Evolutionary conservation across 2,797 vertebrate genomes (phyloP), one percentile per base, ranked within the genome.

Genomic region (Pristis pectinata): DNA sequence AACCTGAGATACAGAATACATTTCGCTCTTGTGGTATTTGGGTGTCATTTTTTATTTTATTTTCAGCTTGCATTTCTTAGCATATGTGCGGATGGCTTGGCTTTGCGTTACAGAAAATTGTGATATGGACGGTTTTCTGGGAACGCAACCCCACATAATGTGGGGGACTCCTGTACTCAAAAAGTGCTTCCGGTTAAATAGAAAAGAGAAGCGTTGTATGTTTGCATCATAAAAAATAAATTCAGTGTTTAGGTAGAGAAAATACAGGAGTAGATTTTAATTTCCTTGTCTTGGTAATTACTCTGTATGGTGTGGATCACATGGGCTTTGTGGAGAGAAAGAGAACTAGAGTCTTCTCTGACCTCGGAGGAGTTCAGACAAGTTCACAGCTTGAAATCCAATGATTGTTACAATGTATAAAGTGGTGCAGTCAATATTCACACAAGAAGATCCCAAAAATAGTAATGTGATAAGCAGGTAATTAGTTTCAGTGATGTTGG

Each of bases 401-500:
- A 44, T 53, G 22, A 53, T 49, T 83, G 44, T 53, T 83, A 10
- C 80, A 27, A 83, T 82, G 37, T 22, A 82, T 41, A 8, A 44
- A 80, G 82, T 15, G 6, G 37, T 37, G 41, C 24, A 27, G 44
- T 24, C 80, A 83, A 53, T 83, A 27, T 80, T 44, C 37, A 44
- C 79, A 44, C 19, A 44, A 22, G 11, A 22, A 27, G 80, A 53
- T 83, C 80, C 80, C 19, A 53, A 83, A 83, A 83, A 83, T 27
- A 53, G 24, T 8, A 53, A 53, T 53, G 44, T 74, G 70, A 74
- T 74, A 74, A 64, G 24, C 44, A 30, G 80, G 83, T 53, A 53
- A 83, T 44, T 49, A 49, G 80, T 83, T 83, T 83, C 49, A 83
- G 44, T 27, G 80, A 83, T 83, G 80, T 83, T 83, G 80, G 80